Base-by-base conservation (phyloP, 2,888 invertebrate species). In the Hydraecia micacea region DNA sequence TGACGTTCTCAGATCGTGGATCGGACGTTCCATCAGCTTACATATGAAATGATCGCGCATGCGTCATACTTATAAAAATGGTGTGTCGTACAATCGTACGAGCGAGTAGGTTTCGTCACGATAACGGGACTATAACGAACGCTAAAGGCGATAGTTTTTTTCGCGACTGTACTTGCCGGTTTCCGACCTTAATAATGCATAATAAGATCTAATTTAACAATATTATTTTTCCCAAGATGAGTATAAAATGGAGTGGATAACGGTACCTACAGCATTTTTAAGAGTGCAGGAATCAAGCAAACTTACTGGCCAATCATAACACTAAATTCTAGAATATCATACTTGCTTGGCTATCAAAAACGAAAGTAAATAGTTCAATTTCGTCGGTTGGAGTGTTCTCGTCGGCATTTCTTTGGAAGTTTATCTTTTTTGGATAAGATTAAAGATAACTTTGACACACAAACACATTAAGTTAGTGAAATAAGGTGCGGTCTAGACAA, bases 41-140 rank as follows among this genome's bases (percentile, higher is more conserved):
- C 18, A 86, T 83, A 83, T 86, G 75, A 89, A 91, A 87, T 87
- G 85, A 90, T 88, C 83, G 86, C 86, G 88, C 86, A 92, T 95
- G 94, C 93, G 94, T 95, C 95, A 95, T 92, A 87, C 87, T 91
- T 90, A 90, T 91, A 91, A 92, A 93, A 93, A 90, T 88, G 84
- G 89, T 90, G 81, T 90, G 90, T 88, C 84, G 90, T 90, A 89
- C 75, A 83, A 75, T 79, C 87, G 87, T 87, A 84, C 73, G 77
- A 81, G 80, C 86, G 86, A 91, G 92, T 91, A 90, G 85, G 90
- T 74, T 75, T 82, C 62, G 72, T 90, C 86, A 88, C 79, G 86
- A 91, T 94, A 95, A 95, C 95, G 93, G 94, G 93, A 93, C 85
- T 86, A 79, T 91, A 93, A 93, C 93, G 91, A 91, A 90, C 86